A percentile compares a stretch with the other conserved stretches of the same genome.
phyloP scores from a whole-genome alignment of 2,888 invertebrate species.

The Lithophane socia region DNA sequence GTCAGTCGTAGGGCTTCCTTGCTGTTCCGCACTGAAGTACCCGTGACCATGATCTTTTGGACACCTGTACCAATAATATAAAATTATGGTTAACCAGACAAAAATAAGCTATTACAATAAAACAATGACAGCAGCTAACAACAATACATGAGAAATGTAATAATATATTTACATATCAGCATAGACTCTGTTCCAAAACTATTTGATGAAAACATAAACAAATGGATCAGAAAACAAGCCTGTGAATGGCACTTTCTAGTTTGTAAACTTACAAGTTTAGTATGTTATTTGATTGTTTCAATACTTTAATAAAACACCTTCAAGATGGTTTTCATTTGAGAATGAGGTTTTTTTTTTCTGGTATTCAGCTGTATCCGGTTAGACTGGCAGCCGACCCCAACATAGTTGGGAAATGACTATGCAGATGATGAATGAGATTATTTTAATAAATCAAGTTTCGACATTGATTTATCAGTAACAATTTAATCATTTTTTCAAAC shows the following conservation, averaged over 20 bases:
- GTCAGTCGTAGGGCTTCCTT: constrained; percentile 97
- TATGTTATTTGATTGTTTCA: not conserved
- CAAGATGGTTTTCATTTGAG: not conserved
- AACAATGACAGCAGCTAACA: too few relatives aligned
- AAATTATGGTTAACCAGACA: not conserved
- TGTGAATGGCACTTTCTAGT: not conserved
- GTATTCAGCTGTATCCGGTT: too few relatives aligned
- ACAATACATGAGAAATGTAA: not conserved
- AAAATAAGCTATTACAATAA: not conserved
- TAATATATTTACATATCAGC: not conserved
- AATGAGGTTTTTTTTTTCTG: too few relatives aligned
- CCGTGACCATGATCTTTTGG: constrained; percentile 98
- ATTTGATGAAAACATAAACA: not conserved
- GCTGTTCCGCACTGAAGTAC: constrained; percentile 96
- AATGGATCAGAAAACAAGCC: not conserved
- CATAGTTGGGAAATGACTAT: too few relatives aligned
- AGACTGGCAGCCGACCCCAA: too few relatives aligned
- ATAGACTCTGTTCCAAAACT: not conserved
- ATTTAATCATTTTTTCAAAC: not conserved
- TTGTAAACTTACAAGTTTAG: not conserved
- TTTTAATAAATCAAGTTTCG: not conserved
- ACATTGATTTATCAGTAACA: not conserved
- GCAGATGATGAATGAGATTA: not conserved
- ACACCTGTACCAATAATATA: constrained; percentile 91
- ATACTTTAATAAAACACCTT: too few relatives aligned